These are phyloP conservation scores for Cyanistes caeruleus DNA, from an alignment of 2,113 vertebrate species.

Conservation along the genomic window DNA sequence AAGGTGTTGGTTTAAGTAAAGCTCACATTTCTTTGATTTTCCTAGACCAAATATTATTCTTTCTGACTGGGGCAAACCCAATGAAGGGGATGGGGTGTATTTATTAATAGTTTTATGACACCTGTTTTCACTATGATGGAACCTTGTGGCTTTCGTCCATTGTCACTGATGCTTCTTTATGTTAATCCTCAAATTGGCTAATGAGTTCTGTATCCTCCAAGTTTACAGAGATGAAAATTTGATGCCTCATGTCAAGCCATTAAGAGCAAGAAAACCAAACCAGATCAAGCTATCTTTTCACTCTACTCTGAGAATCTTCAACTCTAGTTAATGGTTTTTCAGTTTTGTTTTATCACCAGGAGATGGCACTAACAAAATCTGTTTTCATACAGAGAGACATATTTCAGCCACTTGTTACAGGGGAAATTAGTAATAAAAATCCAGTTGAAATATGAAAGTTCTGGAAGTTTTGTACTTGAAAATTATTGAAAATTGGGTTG, in stretches of 20 bases:
- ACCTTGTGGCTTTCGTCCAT: neutral
- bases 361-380: constrained; percentile 72
- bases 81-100: neutral
- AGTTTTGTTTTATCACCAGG: constrained; percentile 68
- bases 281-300: neutral
- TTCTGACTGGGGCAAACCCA: neutral
- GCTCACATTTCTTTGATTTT: neutral
- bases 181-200: neutral
- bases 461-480: neutral
- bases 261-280: neutral
- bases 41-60: neutral
- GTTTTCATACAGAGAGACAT: neutral
- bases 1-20: neutral
- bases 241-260: neutral
- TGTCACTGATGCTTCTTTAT: neutral
- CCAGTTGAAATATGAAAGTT: neutral
- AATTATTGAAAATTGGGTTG: constrained; percentile 18
- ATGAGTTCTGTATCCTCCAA: neutral
- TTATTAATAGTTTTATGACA: neutral
- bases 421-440: constrained; percentile 5
- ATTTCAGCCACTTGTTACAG: neutral
- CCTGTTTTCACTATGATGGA: neutral
- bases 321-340: neutral
- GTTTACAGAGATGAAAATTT: neutral
- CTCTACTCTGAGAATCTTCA: neutral